A percentile compares a stretch with the other conserved stretches of the same genome.
phyloP scores from a whole-genome alignment of 2,113 vertebrate genomes.

The Tetrao urogallus region DNA sequence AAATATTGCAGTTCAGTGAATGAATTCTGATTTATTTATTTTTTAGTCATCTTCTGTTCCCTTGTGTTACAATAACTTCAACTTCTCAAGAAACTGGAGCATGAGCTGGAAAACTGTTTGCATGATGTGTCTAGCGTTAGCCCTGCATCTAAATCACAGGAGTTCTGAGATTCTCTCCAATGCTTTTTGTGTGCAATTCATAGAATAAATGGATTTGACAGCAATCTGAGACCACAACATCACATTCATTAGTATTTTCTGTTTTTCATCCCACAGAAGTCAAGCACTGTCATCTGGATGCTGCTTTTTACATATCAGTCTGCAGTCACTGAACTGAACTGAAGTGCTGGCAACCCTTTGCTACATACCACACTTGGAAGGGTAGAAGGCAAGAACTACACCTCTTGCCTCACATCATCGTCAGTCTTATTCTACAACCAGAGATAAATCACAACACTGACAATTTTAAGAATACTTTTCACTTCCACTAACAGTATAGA shows the following conservation, averaged over 20 bases:
- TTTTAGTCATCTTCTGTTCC: neutral
- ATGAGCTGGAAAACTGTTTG: neutral
- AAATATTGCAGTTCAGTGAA: neutral
- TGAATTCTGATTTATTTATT: neutral
- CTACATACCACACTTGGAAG: neutral
- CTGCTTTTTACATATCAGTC: neutral
- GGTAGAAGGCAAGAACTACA: neutral
- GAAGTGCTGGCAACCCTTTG: neutral
- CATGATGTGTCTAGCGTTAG: neutral
- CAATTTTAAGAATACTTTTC: neutral
- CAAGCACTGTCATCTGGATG: neutral
- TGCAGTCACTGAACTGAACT: neutral
- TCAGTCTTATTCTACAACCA: neutral
- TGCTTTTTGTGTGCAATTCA: neutral
- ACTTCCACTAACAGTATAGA: neutral
- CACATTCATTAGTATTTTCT: neutral
- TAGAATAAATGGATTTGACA: neutral
- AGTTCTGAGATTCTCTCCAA: neutral
- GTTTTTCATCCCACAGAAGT: neutral
- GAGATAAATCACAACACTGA: neutral
- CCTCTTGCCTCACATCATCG: neutral
- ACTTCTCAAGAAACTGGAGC: neutral
- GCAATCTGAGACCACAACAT: neutral
- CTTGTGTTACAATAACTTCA: neutral
- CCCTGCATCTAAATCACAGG: neutral